Evolutionary conservation across 2,797 vertebrate species (phyloP), one percentile per base, ranked within the genome.

Genomic region (Dallia pectoralis): DNA sequence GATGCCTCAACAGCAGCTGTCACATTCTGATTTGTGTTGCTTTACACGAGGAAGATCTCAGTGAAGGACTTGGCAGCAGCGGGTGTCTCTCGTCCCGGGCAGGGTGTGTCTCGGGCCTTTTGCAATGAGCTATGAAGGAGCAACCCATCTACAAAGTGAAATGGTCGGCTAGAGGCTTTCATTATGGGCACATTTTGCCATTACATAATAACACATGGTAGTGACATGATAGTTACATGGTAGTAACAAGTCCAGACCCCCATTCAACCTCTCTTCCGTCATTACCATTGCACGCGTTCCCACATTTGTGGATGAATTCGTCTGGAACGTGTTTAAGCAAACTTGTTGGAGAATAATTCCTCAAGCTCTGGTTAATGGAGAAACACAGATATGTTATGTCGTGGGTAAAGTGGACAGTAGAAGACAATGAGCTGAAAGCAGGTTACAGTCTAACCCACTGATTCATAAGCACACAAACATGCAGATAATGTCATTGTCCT

Each of bases 401-500:
- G 3, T 11, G 6, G 40, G 11, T 1, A 44, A 14, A 44, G 8
- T 44, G 40, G 40, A 44, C 40, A 44, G 40, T 44, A 44, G 40
- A 44, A 44, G 40, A 12, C 8, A 6, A 44, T 44, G 11, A 12
- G 40, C 40, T 44, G 40, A 27, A 12, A 27, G 53, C 22, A 32
- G 27, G 29, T 63, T 71, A 70, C 74, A 72, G 69, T 67, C 71
- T 71, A 78, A 76, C 70, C 73, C 72, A 7, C 30, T 53, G 67
- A 71, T 77, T 73, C 68, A 69, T 33, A 12, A 73, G n/a, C 69
- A 71, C 71, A 59, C 70, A 81, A 73, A 75, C 75, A 81, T 81
- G 71, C 71, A 76, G 70, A 81, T 77, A 76, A 76, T 79, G 61
- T 72, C 67, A 76, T 75, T 69, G 66, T 32, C 74, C 61, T 70